Conservation (phyloP, 2,797 vertebrate species). For the Bufotes viridis region DNA sequence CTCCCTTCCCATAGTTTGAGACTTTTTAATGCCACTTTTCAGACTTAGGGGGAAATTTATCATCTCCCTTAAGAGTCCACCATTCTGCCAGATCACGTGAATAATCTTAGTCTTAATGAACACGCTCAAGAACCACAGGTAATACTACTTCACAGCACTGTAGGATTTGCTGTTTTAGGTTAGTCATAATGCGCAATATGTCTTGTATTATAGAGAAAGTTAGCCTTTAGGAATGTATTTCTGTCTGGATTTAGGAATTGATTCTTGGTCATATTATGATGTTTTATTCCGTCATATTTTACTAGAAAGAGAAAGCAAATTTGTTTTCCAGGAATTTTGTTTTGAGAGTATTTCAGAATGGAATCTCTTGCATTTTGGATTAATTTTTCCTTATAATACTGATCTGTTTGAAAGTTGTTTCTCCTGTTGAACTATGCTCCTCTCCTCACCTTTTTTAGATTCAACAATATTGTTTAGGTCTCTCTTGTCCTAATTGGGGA, state of each 20-base stretch:
- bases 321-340: neutral
- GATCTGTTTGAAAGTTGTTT: neutral
- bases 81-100: too few species aligned
- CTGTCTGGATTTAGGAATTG: neutral
- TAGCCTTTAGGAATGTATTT: neutral
- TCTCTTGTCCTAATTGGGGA: neutral
- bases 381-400: constrained; percentile 17
- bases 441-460: neutral
- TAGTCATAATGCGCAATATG: too few species aligned
- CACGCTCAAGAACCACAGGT: too few species aligned
- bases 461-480: neutral
- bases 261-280: neutral
- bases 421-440: neutral
- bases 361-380: neutral
- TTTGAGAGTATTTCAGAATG: neutral
- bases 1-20: too few species aligned
- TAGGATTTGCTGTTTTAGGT: too few species aligned
- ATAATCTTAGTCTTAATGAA: too few species aligned
- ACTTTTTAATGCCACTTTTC: too few species aligned
- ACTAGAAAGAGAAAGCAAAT: neutral
- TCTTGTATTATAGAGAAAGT: too few species aligned
- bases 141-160: too few species aligned
- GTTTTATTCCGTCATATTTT: neutral
- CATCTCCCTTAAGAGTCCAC: too few species aligned
- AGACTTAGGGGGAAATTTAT: too few species aligned